phyloP scores from a whole-genome alignment of 2,113 vertebrate genomes.

The Climacteris rufus region DNA sequence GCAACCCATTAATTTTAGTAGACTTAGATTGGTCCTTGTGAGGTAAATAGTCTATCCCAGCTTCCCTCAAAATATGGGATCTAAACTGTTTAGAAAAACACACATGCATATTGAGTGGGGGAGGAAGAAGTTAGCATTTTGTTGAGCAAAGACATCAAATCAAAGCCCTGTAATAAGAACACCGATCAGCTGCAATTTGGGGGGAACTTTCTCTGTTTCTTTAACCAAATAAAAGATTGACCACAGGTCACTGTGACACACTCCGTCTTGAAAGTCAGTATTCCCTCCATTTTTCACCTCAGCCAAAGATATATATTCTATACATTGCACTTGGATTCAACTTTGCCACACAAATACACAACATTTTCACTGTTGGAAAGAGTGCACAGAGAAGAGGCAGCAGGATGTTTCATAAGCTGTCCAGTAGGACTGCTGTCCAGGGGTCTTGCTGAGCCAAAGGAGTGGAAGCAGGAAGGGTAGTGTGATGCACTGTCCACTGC shows the following conservation, averaged over 20 bases:
- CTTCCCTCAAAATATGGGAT: background rate
- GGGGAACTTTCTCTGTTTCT: background rate
- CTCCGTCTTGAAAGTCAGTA: background rate
- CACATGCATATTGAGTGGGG: rapidly evolving
- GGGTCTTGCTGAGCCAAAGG: background rate
- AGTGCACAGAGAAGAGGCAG: background rate
- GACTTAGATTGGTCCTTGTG: background rate
- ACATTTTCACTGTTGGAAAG: background rate
- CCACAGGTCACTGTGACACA: background rate
- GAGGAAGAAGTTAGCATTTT: background rate
- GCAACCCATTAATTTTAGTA: background rate
- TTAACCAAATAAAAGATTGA: background rate
- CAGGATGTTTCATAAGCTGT: background rate
- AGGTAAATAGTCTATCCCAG: background rate
- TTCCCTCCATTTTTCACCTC: background rate
- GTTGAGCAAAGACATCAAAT: background rate
- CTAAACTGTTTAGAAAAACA: background rate
- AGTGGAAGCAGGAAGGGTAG: background rate
- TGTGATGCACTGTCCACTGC: too few species aligned
- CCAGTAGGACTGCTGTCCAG: background rate
- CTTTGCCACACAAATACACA: background rate
- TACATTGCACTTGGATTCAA: background rate
- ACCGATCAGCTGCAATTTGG: background rate
- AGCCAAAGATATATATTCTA: background rate
- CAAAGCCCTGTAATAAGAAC: background rate